Base-by-base conservation (phyloP, 2,113 vertebrate genomes). In the Pachypanchax playfairii region DNA sequence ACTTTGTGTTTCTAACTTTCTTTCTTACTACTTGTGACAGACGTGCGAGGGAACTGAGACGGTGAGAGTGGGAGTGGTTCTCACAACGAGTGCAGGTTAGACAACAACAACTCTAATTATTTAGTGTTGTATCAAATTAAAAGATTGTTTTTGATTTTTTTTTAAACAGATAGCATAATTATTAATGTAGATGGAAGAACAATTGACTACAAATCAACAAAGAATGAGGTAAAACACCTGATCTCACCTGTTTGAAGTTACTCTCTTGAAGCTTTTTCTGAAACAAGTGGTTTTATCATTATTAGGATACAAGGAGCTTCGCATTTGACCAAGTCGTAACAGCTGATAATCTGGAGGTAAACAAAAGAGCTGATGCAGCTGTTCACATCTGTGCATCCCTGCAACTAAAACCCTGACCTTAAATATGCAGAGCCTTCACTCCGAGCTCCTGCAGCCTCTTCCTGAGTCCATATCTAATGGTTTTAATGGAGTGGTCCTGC, bases 401-500 rank as follows among this genome's bases (percentile, higher is more conserved):
- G 0, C 41, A 50, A 65, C 26, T 68, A 9, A 65, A 65, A 25
- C 4, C 60, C 46, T 75, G 59, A 46, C 28, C 63, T 2, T 47
- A 36, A 61, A 56, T 75, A 18, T 61, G 49, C 91, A 94, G 80
- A 84, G 82, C 53, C 75, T 94, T 36, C 72, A 92, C 31, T 50
- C 86, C 59, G 82, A 91, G 48, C 11, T 86, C 49, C 82, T 94
- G 51, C 90, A 77, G 56, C 80, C 91, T 15, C 79, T 91, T 47
- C 43, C 91, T 54, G 85, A 87, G 20, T 80, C 79, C 17, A 46
- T 92, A 24, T 75, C 83, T 35, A 79, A 8, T 20, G 94, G 94
- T 26, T 93, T 88, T 82, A 94, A 85, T 0, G 51, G 84, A 66
- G 83, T 91, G 1, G 65, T 96, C 70, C 64, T 96, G 74, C 81